Percentiles rank a stretch among this genome's conserved stretches.
Evolutionary conservation across 2,113 vertebrate species (phyloP).

Genomic region (Psilopogon haemacephalus): DNA sequence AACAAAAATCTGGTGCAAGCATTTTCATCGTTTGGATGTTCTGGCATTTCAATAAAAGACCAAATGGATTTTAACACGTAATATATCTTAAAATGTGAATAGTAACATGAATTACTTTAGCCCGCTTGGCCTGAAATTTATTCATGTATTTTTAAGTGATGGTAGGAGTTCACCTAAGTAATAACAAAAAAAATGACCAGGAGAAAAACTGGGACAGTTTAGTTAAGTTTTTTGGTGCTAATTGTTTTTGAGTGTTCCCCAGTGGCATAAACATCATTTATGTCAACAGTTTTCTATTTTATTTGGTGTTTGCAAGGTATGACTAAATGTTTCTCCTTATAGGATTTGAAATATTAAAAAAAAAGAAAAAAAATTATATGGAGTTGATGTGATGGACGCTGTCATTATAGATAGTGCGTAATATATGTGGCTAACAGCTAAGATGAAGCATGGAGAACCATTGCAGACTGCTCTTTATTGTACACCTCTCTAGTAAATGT

Average conservation of each 20-base stretch:
- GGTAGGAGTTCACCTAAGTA: not conserved
- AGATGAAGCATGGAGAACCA: not conserved
- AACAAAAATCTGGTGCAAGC: not conserved
- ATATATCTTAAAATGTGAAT: not conserved
- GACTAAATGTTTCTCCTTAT: not conserved
- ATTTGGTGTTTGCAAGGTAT: not conserved
- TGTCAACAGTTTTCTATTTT: not conserved
- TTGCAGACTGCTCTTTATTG: not conserved
- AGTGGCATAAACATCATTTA: not conserved
- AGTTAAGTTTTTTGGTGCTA: not conserved
- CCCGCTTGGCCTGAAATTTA: not conserved
- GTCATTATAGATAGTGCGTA: not conserved
- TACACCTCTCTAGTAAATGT: not conserved
- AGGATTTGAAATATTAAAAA: not conserved
- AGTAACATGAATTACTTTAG: not conserved
- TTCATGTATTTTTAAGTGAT: not conserved
- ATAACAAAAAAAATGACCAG: not conserved
- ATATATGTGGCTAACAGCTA: not conserved
- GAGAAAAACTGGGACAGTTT: not conserved
- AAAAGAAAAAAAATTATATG: too few relatives aligned
- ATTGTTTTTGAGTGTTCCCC: not conserved
- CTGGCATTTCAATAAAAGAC: constrained; percentile 21
- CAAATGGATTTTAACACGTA: not conserved
- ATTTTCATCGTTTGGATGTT: constrained; percentile 5
- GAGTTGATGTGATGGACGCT: not conserved